A percentile compares a stretch with the other conserved stretches of the same genome.
Conservation (phyloP, 2,797 vertebrate genomes). For the Myoxocephalus aenaeus region DNA sequence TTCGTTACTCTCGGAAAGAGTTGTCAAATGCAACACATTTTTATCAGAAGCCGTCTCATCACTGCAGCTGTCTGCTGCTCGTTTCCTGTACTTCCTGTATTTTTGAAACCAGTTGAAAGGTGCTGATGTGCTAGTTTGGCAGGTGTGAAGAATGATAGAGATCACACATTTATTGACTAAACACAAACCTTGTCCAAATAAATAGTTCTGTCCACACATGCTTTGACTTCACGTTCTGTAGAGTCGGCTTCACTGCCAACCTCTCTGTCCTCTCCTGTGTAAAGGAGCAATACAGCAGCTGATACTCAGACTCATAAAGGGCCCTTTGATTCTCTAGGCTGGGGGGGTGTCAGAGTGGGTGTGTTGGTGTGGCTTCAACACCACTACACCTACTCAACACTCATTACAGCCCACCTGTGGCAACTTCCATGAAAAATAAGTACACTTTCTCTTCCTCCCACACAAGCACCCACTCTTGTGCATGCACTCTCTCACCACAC, state of each 20-base stretch:
- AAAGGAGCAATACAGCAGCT: constrained; percentile 45
- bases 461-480: constrained; percentile 22
- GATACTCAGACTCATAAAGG: constrained; percentile 68
- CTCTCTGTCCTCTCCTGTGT: constrained; percentile 20
- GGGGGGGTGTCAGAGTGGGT: constrained; percentile 36
- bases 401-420: constrained; percentile 55
- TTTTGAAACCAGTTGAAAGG: constrained; percentile 36
- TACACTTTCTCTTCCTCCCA: constrained; percentile 27
- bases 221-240: constrained; percentile 6
- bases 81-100: constrained; percentile 52
- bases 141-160: constrained; percentile 31
- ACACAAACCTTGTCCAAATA: not conserved
- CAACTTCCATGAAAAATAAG: constrained; percentile 44
- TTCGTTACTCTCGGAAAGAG: constrained; percentile 3
- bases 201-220: constrained; percentile 10
- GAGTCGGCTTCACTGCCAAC: constrained; percentile 13
- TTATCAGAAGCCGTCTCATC: constrained; percentile 27
- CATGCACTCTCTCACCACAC: constrained; percentile 22
- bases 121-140: constrained; percentile 35
- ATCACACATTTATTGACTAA: constrained; percentile 33
- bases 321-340: constrained; percentile 66
- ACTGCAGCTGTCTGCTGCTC: constrained; percentile 49
- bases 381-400: constrained; percentile 60
- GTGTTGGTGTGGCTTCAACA: constrained; percentile 56
- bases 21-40: constrained; percentile 37